Conservation (phyloP, 1,140 invertebrate species). For the Drosophila pruinosa region DNA sequence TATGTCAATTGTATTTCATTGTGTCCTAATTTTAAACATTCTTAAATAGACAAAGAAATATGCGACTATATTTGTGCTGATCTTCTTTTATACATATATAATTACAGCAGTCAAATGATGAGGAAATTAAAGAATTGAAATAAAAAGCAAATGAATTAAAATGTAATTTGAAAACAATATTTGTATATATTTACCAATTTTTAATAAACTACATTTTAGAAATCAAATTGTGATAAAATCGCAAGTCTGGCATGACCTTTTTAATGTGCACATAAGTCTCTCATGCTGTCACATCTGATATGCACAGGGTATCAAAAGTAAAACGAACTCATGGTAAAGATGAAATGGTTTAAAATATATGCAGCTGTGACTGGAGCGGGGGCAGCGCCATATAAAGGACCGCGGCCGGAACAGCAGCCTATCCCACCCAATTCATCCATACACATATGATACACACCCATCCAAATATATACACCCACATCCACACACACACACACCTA, state of each 20-base stretch:
- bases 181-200: too few species aligned
- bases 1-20: too few species aligned
- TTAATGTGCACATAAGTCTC: neutral
- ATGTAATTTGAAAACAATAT: too few species aligned
- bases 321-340: slow-evolving; percentile 58
- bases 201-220: too few species aligned
- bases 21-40: too few species aligned
- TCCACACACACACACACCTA: neutral
- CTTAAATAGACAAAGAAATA: too few species aligned
- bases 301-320: slow-evolving; percentile 23
- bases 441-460: slow-evolving; percentile 11
- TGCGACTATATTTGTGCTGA: too few species aligned
- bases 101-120: too few species aligned
- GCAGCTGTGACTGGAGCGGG: slow-evolving; percentile 7
- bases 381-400: slow-evolving; percentile 19
- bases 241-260: neutral
- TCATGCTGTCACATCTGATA: neutral
- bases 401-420: slow-evolving; percentile 20
- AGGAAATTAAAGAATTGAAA: neutral
- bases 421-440: slow-evolving; percentile 17
- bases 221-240: too few species aligned
- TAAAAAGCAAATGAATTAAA: too few species aligned
- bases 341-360: slow-evolving; percentile 64
- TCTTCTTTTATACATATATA: too few species aligned
- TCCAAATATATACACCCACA: neutral